Conservation (phyloP, 2,113 vertebrate species). For the Lycaon pictus region DNA sequence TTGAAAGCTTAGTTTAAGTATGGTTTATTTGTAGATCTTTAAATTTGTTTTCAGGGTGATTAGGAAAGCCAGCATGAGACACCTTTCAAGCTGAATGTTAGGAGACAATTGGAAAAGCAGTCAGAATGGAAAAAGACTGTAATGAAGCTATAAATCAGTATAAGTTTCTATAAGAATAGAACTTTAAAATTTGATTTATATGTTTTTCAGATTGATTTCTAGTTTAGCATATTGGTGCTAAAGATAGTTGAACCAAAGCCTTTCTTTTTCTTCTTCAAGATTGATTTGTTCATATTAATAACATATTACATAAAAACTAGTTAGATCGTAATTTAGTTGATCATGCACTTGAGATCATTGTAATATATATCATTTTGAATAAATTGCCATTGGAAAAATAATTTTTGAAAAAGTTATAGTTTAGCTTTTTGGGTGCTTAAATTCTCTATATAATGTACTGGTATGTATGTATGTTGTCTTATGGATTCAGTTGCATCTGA, state of each 20-base stretch:
- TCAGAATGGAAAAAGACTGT: neutral
- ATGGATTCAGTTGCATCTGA: neutral
- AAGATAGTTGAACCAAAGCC: conserved; percentile 29
- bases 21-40: conserved; percentile 49
- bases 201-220: conserved; percentile 30
- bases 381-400: conserved; percentile 45
- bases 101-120: conserved; percentile 10
- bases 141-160: neutral
- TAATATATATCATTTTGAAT: conserved; percentile 13
- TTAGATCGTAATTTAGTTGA: conserved; percentile 33
- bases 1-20: conserved; percentile 46
- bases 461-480: neutral
- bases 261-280: conserved; percentile 41
- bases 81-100: conserved; percentile 29
- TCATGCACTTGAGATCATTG: neutral
- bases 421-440: conserved; percentile 28
- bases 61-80: conserved; percentile 11
- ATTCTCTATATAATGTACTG: neutral
- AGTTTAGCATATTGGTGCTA: neutral
- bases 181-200: conserved; percentile 33
- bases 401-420: conserved; percentile 7
- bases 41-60: neutral
- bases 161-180: conserved; percentile 28
- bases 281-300: conserved; percentile 31
- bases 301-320: neutral